Percentiles rank a stretch among this genome's conserved stretches.
Evolutionary conservation across 2,113 vertebrate genomes (phyloP).

Genomic region (Nothobranchius furzeri): DNA sequence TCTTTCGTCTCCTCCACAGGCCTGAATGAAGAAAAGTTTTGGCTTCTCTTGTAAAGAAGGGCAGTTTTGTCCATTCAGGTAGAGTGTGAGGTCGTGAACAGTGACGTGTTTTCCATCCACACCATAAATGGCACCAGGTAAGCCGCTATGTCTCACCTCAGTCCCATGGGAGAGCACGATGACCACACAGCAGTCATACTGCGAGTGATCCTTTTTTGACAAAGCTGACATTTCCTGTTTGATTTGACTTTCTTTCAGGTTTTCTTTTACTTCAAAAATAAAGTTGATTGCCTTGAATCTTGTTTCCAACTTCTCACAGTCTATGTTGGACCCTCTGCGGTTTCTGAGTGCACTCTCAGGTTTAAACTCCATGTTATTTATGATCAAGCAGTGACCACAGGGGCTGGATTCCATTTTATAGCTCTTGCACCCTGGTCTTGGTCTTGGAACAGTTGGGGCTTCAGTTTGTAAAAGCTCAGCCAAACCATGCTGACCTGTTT

Average conservation of each 20-base stretch:
- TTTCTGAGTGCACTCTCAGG: conserved; percentile 33
- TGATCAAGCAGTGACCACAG: conserved; percentile 88
- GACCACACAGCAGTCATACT: conserved; percentile 89
- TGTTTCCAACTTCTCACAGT: conserved; percentile 83
- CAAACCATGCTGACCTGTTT: conserved; percentile 79
- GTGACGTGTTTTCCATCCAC: conserved; percentile 84
- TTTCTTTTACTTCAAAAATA: conserved; percentile 71
- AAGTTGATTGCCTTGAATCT: conserved; percentile 84
- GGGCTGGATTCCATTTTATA: conserved; percentile 86
- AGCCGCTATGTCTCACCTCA: conserved; percentile 88
- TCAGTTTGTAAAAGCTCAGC: conserved; percentile 71
- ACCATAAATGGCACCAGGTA: conserved; percentile 89
- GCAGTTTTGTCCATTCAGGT: conserved; percentile 87
- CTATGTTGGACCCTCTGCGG: conserved; percentile 84
- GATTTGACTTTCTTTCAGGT: conserved; percentile 85
- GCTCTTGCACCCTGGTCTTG: conserved; percentile 67
- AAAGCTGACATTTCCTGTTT: conserved; percentile 74
- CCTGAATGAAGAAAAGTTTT: conserved; percentile 98
- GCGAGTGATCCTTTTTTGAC: conserved; percentile 79
- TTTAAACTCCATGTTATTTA: conserved; percentile 91
- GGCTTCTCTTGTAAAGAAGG: conserved; percentile 92
- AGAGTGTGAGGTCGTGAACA: conserved; percentile 87
- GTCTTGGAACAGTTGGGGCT: conserved; percentile 18
- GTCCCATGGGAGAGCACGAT: conserved; percentile 93
- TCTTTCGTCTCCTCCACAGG: conserved; percentile 89